Conservation (phyloP, 2,797 vertebrate genomes). For the Mormyrops attenuatus region DNA sequence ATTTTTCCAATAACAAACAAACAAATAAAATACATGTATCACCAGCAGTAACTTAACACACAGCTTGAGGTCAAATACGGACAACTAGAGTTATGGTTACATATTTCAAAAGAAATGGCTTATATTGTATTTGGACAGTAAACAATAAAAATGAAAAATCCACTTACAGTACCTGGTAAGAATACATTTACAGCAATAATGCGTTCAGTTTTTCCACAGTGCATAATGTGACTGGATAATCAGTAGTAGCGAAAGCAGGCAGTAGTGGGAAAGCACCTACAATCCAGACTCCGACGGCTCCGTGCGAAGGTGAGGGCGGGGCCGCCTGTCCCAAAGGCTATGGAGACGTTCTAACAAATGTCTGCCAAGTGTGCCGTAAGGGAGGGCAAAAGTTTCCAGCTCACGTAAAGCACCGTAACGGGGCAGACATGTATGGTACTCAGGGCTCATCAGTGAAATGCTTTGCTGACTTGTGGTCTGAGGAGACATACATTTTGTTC, state of each 20-base stretch:
- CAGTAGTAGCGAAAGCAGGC: neutral
- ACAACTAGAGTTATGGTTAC: neutral
- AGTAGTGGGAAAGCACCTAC: constrained; percentile 21
- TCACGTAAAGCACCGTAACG: neutral
- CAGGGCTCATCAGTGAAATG: neutral
- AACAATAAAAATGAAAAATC: constrained; percentile 11
- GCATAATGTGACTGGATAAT: constrained; percentile 17
- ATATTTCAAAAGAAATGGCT: neutral
- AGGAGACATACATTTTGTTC: neutral
- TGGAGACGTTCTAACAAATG: neutral
- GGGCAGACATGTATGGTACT: neutral
- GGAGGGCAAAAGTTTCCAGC: neutral
- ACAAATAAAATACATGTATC: neutral
- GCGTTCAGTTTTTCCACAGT: constrained; percentile 18
- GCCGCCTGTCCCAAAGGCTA: neutral
- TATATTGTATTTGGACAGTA: neutral
- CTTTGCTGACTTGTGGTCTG: neutral
- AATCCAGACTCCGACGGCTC: neutral
- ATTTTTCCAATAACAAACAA: neutral
- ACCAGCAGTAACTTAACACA: neutral
- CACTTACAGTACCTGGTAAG: constrained; percentile 12
- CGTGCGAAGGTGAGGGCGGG: neutral
- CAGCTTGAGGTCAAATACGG: neutral
- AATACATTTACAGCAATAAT: neutral
- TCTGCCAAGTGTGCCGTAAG: neutral